These are phyloP conservation scores for Rhinolophus sinicus DNA, from an alignment of 2,113 vertebrate species.

Conservation along the genomic window DNA sequence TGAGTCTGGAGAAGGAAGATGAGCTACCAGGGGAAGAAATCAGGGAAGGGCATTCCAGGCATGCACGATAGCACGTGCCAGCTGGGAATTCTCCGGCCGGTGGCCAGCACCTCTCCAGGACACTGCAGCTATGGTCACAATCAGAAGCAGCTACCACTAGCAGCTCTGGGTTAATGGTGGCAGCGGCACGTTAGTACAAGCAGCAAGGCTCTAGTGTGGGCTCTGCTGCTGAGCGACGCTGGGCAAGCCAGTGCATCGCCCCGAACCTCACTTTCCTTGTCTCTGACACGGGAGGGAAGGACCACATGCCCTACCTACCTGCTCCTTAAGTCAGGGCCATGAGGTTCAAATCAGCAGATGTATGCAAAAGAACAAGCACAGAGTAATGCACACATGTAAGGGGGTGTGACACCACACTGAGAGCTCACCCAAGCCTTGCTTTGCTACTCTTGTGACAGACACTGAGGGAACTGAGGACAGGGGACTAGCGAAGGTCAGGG, in stretches of 20 bases:
- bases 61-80: conserved; percentile 47
- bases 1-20: neutral
- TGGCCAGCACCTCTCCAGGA: neutral
- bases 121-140: neutral
- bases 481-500: neutral
- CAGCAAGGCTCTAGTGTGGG: conserved; percentile 31
- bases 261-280: neutral
- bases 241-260: neutral
- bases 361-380: conserved; percentile 82
- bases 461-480: neutral
- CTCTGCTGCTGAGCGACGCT: conserved; percentile 1
- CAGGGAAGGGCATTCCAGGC: conserved; percentile 59
- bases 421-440: conserved; percentile 31
- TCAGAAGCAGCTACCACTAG: conserved; percentile 41
- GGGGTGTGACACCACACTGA: conserved; percentile 31
- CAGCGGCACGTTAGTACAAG: conserved; percentile 52
- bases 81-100: neutral
- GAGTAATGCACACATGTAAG: conserved; percentile 70
- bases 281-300: conserved; percentile 47
- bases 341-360: conserved; percentile 78
- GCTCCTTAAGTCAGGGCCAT: conserved; percentile 80
- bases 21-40: neutral
- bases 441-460: neutral
- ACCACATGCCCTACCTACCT: conserved; percentile 81
- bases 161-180: conserved; percentile 39